Evolutionary conservation across 2,797 vertebrate species (phyloP), one percentile per base, ranked within the genome.

Genomic region (Megaceryle alcyon): DNA sequence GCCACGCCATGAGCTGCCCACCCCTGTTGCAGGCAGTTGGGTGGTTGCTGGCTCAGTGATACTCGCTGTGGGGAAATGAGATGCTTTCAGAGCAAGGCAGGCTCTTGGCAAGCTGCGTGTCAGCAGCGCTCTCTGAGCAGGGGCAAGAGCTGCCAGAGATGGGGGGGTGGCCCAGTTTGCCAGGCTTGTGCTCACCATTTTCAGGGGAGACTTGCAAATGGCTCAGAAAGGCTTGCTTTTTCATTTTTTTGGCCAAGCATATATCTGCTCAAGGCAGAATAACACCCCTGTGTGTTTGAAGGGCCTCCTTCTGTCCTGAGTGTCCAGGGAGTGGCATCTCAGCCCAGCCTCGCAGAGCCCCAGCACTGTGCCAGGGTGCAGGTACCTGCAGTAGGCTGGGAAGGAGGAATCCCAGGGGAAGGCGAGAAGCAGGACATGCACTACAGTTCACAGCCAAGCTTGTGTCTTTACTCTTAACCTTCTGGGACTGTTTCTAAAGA

Each of bases 1-100:
- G 43, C 43, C 2, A 0, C 49, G 20, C 29, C 63, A 17, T 4
- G 5, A 48, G 29, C 31, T 14, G 12, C n/a, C 28, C 15, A 3
- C 16, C 60, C 46, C 28, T 68, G 14, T 44, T 35, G 60, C 54
- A 48, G 35, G 31, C 26, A 35, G 48, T 18, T 87, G 70, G 20
- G 25, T 65, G 44, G 37, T 28, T 1, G 1, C 25, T 86, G 59
- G 43, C 48, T 94, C 78, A 79, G 35, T 1, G 5, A 64, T 57
- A 20, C 18, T 79, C 7, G 37, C 49, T 1, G 0, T 10, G 31
- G 22, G 44, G 65, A 78, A 81, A 68, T 0, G 5, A 72, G 69
- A 23, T 4, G 22, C 22, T 66, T 77, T 83, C 61, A 1, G 9
- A 59, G 83, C 78, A 60, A 71, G 22, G 28, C 56, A 88, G 31